Evolutionary conservation across 2,888 invertebrate species (phyloP).

Genomic region (Nemotelus nigrinus): DNA sequence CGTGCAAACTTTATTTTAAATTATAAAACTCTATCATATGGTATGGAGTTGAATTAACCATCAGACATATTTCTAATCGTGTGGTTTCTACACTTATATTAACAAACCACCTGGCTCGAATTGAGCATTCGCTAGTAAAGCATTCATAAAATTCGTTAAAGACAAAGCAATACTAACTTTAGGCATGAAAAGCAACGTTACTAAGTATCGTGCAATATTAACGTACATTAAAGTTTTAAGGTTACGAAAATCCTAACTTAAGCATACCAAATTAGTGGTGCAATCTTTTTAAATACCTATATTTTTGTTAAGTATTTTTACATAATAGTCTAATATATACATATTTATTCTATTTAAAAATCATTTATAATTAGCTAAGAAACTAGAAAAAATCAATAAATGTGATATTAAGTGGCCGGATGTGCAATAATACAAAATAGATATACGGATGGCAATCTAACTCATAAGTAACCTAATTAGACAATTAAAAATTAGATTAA

Average conservation of each 20-base stretch:
- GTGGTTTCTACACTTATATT: too few relatives aligned
- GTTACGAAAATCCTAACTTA: constrained; percentile 1
- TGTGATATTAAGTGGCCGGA: constrained; percentile 51
- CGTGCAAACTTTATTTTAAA: too few relatives aligned
- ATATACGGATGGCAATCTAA: constrained; percentile 41
- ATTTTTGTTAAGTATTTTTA: background rate
- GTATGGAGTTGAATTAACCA: too few relatives aligned
- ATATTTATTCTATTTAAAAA: constrained; percentile 18
- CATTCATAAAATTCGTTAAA: too few relatives aligned
- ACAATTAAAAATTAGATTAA: constrained; percentile 12
- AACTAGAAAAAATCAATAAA: constrained; percentile 33
- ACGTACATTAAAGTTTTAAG: background rate
- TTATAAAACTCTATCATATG: too few relatives aligned
- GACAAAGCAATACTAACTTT: constrained; percentile 21
- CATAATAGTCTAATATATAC: constrained; percentile 6
- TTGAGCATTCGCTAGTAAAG: too few relatives aligned
- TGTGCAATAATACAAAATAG: constrained; percentile 49
- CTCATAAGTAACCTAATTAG: constrained; percentile 6
- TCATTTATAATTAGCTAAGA: constrained; percentile 4
- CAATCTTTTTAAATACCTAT: constrained; percentile 26
- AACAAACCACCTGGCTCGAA: too few relatives aligned
- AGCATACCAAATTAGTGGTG: constrained; percentile 35
- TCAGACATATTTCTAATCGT: too few relatives aligned
- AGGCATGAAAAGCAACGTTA: constrained; percentile 26
- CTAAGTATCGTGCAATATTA: constrained; percentile 38